Percentiles rank a stretch among this genome's conserved stretches.
Conservation (phyloP, 2,113 vertebrate species). For the Formicarius rufipectus region DNA sequence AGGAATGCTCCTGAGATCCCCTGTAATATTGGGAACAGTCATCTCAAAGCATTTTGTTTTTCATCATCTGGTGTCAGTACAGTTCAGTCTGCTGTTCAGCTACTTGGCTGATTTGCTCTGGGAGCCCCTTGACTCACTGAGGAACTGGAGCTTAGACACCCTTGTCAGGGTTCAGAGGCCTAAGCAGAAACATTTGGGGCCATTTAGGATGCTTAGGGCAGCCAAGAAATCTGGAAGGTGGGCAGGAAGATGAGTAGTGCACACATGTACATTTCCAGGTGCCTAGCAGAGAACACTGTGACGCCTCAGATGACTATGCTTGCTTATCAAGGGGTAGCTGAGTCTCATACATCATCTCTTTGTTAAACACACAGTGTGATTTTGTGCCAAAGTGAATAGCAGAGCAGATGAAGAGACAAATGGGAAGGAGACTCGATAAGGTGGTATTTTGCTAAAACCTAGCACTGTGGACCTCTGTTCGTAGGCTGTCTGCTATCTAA, state of each 20-base stretch:
- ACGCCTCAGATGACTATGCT: neutral
- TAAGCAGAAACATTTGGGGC: neutral
- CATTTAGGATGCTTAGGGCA: neutral
- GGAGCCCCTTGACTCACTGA: neutral
- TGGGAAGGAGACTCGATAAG: neutral
- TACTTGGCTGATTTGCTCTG: neutral
- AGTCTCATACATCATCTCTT: neutral
- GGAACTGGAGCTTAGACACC: neutral
- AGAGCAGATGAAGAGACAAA: neutral
- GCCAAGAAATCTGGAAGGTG: neutral
- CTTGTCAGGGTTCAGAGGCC: neutral
- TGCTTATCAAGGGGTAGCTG: neutral
- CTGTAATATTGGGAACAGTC: neutral
- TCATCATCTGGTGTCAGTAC: neutral
- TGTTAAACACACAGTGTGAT: neutral
- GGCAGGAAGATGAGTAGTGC: neutral
- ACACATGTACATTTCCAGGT: neutral
- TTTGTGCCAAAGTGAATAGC: neutral
- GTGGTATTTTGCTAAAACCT: neutral
- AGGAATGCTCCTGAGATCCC: neutral
- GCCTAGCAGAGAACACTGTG: neutral
- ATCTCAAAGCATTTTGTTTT: neutral
- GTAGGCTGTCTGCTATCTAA: rapidly evolving
- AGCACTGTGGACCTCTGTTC: neutral
- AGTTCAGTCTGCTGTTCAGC: neutral